Conservation (phyloP, 2,888 invertebrate genomes). For the Nebria brevicollis region DNA sequence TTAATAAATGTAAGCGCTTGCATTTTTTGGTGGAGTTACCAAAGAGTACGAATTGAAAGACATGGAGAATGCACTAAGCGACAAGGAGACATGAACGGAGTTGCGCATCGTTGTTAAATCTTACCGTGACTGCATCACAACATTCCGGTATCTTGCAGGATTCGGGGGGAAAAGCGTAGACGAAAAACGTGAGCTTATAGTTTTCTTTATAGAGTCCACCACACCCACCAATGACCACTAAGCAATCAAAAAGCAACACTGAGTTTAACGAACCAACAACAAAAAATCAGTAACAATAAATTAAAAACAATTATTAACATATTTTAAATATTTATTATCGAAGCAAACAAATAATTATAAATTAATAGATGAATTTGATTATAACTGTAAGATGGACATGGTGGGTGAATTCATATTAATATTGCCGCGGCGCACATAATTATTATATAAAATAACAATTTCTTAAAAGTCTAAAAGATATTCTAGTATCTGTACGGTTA, state of each 20-base stretch:
- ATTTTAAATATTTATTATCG: too few species aligned
- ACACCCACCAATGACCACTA: conserved; percentile 28
- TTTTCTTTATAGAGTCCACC: conserved; percentile 24
- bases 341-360: too few species aligned
- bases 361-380: too few species aligned
- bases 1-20: not conserved
- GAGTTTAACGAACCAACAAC: not conserved
- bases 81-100: not conserved
- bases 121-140: conserved; percentile 25
- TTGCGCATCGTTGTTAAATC: conserved; percentile 21
- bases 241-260: conserved; percentile 21
- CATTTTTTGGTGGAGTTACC: not conserved
- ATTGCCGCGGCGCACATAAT: too few species aligned
- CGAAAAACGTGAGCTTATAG: not conserved
- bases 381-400: too few species aligned
- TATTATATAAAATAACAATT: too few species aligned
- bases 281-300: too few species aligned
- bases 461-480: too few species aligned
- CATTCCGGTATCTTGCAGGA: conserved; percentile 11
- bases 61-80: not conserved
- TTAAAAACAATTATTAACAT: too few species aligned
- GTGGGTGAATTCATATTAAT: too few species aligned
- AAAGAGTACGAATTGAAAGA: not conserved
- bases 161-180: not conserved
- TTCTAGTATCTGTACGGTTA: too few species aligned